A percentile compares a stretch with the other conserved stretches of the same genome.
Evolutionary conservation across 1,140 invertebrate species (phyloP).

Genomic region (Eueides isabella): DNA sequence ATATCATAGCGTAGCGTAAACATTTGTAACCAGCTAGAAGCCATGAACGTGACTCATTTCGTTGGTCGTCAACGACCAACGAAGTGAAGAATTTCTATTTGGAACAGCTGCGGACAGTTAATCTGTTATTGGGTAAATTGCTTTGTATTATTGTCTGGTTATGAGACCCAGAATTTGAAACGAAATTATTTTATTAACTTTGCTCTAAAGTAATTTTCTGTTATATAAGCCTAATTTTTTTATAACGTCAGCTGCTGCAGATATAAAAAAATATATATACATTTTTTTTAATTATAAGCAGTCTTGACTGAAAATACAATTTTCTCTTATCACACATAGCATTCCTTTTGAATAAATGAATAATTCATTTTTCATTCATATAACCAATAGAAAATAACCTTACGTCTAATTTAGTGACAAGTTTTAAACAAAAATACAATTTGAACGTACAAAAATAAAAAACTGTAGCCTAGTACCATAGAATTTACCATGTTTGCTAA

Average conservation of each 20-base stretch:
- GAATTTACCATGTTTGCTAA: too few relatives aligned
- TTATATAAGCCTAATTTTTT: not conserved
- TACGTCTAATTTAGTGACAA: too few relatives aligned
- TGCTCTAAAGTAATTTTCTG: not conserved
- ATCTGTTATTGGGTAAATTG: slow-evolving; percentile 47
- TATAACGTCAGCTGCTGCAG: not conserved
- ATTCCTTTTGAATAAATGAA: too few relatives aligned
- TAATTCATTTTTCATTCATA: too few relatives aligned
- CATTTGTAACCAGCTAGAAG: slow-evolving; percentile 5
- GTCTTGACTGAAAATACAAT: too few relatives aligned
- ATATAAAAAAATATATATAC: not conserved
- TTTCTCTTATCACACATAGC: too few relatives aligned
- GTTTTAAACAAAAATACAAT: too few relatives aligned
- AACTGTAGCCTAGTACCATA: too few relatives aligned
- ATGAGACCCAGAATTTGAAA: slow-evolving; percentile 14
- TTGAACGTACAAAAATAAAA: too few relatives aligned
- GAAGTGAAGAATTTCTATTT: slow-evolving; percentile 46
- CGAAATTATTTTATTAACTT: slow-evolving; percentile 13
- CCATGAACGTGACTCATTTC: slow-evolving; percentile 38
- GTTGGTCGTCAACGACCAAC: slow-evolving; percentile 38
- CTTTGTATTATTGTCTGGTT: slow-evolving; percentile 25
- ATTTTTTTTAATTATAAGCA: not conserved
- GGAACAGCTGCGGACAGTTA: slow-evolving; percentile 45
- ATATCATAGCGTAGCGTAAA: slow-evolving; percentile 14
- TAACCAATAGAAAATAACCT: too few relatives aligned